Evolutionary conservation across 92 coral and sea anemone species (phyloP).

Genomic region (Galaxea fascicularis): DNA sequence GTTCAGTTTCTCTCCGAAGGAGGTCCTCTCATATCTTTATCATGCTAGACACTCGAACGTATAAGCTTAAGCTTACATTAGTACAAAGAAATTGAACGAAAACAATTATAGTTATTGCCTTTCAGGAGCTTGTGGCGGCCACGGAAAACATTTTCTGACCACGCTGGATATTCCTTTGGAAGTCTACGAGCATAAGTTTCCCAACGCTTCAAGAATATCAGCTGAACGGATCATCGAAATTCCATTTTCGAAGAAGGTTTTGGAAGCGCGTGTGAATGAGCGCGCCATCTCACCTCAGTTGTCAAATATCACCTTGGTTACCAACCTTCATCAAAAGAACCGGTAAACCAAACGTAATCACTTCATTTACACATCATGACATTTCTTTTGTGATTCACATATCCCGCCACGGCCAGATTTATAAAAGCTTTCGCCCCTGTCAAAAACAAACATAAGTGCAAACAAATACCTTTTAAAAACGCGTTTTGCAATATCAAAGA

Average conservation of each 20-base stretch:
- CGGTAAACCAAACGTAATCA: background rate
- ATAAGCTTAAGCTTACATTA: background rate
- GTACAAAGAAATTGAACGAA: background rate
- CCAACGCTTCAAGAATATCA: background rate
- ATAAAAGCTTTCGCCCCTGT: background rate
- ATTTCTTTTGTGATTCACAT: background rate
- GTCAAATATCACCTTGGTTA: slow-evolving; percentile 40
- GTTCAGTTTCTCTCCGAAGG: slow-evolving; percentile 83
- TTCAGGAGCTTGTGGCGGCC: background rate
- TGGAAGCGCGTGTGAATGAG: background rate
- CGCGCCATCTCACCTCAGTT: slow-evolving; percentile 14
- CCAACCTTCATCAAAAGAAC: slow-evolving; percentile 1
- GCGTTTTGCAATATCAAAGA: background rate
- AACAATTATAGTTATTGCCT: slow-evolving; percentile 3
- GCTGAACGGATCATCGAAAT: background rate
- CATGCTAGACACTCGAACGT: background rate
- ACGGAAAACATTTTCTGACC: background rate
- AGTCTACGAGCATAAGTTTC: background rate
- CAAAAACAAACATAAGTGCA: slow-evolving; percentile 11
- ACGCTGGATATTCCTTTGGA: background rate
- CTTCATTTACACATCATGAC: slow-evolving; percentile 27
- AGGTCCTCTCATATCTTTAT: slow-evolving; percentile 59
- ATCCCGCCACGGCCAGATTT: background rate
- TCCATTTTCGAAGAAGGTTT: background rate
- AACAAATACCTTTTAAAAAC: background rate